Evolutionary conservation across 2,113 vertebrate genomes (phyloP).

Genomic region (Cyprinodon variegatus): DNA sequence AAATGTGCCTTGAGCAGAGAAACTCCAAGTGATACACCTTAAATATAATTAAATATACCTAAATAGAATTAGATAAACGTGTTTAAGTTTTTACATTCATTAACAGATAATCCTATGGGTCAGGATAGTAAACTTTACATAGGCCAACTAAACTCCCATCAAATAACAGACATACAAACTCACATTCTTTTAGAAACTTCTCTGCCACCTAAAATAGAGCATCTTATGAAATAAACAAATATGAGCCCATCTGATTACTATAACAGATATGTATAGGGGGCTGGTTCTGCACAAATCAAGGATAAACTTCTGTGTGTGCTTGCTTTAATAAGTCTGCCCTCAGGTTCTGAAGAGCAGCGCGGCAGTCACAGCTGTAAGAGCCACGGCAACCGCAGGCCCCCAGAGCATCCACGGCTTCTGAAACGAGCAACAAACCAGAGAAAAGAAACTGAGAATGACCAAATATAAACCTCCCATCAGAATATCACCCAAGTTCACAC

Average conservation of each 20-base stretch:
- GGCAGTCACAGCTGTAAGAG: slow-evolving; percentile 92
- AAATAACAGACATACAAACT: slow-evolving; percentile 35
- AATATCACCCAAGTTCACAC: slow-evolving; percentile 44
- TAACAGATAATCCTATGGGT: slow-evolving; percentile 36
- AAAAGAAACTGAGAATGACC: slow-evolving; percentile 38
- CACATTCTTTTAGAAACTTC: slow-evolving; percentile 60
- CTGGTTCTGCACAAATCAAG: slow-evolving; percentile 36
- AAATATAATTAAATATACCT: slow-evolving; percentile 24
- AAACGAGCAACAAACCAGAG: slow-evolving; percentile 68
- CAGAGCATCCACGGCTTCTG: slow-evolving; percentile 94
- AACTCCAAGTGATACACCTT: slow-evolving; percentile 34
- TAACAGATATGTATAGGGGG: slow-evolving; percentile 64
- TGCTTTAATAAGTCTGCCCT: slow-evolving; percentile 52
- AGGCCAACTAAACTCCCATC: slow-evolving; percentile 11
- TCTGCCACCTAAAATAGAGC: slow-evolving; percentile 64
- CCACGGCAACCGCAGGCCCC: slow-evolving; percentile 91
- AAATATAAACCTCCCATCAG: slow-evolving; percentile 9
- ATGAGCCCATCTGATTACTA: slow-evolving; percentile 60
- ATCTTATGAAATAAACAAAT: slow-evolving; percentile 63
- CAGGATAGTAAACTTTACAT: slow-evolving; percentile 26
- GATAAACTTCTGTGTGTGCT: slow-evolving; percentile 13
- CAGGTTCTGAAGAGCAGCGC: slow-evolving; percentile 92
- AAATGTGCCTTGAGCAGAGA: slow-evolving; percentile 44
- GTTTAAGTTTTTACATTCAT: slow-evolving; percentile 65
- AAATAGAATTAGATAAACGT: slow-evolving; percentile 37